Conservation (phyloP, 2,797 vertebrate genomes). For the Eupleurogrammus muticus region DNA sequence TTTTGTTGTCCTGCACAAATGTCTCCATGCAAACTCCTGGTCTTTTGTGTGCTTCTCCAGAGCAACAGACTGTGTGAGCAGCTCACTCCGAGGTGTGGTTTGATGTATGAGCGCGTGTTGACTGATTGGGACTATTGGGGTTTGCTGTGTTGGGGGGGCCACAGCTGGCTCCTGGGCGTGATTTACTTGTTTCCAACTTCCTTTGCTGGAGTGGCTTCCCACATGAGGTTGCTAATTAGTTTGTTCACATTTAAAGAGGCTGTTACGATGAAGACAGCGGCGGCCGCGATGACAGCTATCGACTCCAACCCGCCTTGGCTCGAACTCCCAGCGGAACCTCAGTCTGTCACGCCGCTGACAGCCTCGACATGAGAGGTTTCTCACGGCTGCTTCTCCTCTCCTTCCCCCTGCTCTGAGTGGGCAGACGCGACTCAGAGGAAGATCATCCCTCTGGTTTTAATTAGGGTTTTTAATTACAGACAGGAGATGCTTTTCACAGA, state of each 20-base stretch:
- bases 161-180: neutral
- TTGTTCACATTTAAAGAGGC: slow-evolving; percentile 37
- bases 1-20: neutral
- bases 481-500: slow-evolving; percentile 46
- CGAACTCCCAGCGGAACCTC: slow-evolving; percentile 9
- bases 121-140: slow-evolving; percentile 26
- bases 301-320: slow-evolving; percentile 12
- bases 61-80: neutral
- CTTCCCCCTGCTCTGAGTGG: slow-evolving; percentile 29
- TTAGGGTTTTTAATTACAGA: slow-evolving; percentile 72
- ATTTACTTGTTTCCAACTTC: neutral
- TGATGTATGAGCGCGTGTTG: neutral
- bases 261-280: slow-evolving; percentile 15
- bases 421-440: slow-evolving; percentile 45
- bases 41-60: neutral
- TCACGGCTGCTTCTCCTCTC: slow-evolving; percentile 21
- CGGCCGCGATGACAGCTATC: slow-evolving; percentile 10
- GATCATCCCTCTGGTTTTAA: slow-evolving; percentile 68
- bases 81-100: neutral
- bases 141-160: neutral
- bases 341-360: slow-evolving; percentile 43
- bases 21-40: neutral
- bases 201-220: slow-evolving; percentile 1
- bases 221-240: slow-evolving; percentile 37
- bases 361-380: slow-evolving; percentile 29